phyloP scores from a whole-genome alignment of 1,140 invertebrate species.

The Drosophila arawakana region DNA sequence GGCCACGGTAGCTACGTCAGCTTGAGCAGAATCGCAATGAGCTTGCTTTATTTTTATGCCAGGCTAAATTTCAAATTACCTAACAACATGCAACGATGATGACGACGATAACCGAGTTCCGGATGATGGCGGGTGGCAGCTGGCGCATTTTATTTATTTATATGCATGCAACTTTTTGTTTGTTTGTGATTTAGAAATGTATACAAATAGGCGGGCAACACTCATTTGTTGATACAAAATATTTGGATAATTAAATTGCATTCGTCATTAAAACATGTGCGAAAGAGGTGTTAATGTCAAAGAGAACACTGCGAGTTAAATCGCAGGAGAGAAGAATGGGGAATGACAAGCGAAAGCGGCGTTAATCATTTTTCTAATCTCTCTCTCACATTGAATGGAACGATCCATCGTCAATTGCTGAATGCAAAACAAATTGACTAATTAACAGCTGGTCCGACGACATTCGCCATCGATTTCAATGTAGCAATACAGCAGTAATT shows the following conservation, averaged over 20 bases:
- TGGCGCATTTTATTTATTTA: conserved; percentile 23
- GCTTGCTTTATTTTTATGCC: conserved; percentile 18
- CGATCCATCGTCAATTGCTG: conserved; percentile 9
- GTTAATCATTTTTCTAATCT: conserved; percentile 18
- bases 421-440: conserved; percentile 46
- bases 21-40: conserved; percentile 15
- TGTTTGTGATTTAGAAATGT: neutral
- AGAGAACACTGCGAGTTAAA: conserved; percentile 2
- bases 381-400: conserved; percentile 9
- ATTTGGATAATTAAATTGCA: conserved; percentile 32
- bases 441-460: conserved; percentile 36
- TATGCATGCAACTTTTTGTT: neutral
- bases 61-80: conserved; percentile 52
- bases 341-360: conserved; percentile 17
- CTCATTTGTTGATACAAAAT: conserved; percentile 33
- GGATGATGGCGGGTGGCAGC: conserved; percentile 13
- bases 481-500: neutral
- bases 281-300: neutral
- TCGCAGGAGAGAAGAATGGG: conserved; percentile 15
- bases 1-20: conserved; percentile 10
- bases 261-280: conserved; percentile 14
- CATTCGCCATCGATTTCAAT: conserved; percentile 24
- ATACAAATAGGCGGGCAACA: conserved; percentile 4
- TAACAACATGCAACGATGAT: conserved; percentile 57
- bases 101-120: conserved; percentile 16